These are phyloP conservation scores for Hofmannophila pseudospretella DNA, from an alignment of 2,888 invertebrate species.

Conservation along the genomic window DNA sequence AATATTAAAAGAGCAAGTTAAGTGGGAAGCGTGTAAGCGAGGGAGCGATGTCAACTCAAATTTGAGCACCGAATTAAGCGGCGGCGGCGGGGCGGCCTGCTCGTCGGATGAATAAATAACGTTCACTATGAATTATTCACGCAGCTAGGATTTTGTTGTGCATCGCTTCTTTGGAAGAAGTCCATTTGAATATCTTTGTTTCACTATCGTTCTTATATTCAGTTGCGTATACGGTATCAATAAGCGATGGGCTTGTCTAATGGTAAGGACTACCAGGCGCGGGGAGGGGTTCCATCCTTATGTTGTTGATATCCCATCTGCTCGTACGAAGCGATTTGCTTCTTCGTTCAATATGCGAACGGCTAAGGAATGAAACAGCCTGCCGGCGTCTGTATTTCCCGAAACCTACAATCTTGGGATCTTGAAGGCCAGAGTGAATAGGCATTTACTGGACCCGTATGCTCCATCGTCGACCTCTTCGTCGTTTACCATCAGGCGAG, in stretches of 20 bases:
- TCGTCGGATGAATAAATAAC: neutral
- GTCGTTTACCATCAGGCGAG: too few relatives aligned
- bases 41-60: neutral
- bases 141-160: neutral
- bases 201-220: neutral
- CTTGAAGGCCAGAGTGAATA: too few relatives aligned
- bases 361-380: too few relatives aligned
- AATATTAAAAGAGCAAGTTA: neutral
- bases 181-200: neutral
- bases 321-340: too few relatives aligned
- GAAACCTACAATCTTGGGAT: too few relatives aligned
- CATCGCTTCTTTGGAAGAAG: neutral
- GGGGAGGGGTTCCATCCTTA: too few relatives aligned
- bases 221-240: neutral
- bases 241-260: neutral
- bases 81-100: neutral
- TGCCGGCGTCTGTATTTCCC: too few relatives aligned
- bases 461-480: too few relatives aligned
- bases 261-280: too few relatives aligned
- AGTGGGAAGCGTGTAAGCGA: neutral
- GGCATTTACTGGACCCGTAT: too few relatives aligned
- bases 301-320: too few relatives aligned
- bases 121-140: neutral
- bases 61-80: neutral
- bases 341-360: too few relatives aligned